A percentile compares a stretch with the other conserved stretches of the same genome.
These are phyloP conservation scores for Sinocyclocheilus rhinocerous DNA, from an alignment of 2,113 vertebrate genomes.

Conservation along the genomic window DNA sequence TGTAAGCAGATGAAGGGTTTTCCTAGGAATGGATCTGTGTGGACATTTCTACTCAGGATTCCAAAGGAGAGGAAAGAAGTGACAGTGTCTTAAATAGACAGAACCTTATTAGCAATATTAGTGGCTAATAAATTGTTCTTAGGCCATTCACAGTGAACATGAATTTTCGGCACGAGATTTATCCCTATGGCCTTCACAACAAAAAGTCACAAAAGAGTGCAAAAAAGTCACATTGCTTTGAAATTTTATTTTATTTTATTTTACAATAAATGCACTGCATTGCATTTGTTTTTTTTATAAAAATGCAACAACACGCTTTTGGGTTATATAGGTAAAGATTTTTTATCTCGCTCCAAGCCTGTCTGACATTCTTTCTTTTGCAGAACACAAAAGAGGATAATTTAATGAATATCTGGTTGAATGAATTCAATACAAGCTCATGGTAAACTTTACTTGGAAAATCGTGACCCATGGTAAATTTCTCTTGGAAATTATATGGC, in stretches of 20 bases:
- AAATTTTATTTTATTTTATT: no score
- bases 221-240: background rate
- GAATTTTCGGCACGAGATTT: background rate
- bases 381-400: background rate
- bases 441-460: constrained; percentile 4
- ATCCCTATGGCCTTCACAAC: background rate
- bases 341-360: no score
- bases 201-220: no score
- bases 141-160: background rate
- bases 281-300: no score
- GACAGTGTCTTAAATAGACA: background rate
- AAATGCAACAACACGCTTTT: background rate
- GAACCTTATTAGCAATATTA: background rate
- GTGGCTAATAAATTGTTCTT: background rate
- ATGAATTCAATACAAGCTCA: background rate
- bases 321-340: no score
- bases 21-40: constrained; percentile 86
- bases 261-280: no score
- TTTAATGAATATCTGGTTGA: background rate
- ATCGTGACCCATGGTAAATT: constrained; percentile 6
- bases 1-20: constrained; percentile 84
- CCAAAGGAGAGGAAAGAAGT: constrained; percentile 64
- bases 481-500: background rate
- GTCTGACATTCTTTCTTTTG: background rate
- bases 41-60: constrained; percentile 88